These are phyloP conservation scores for Balanococcus diminutus DNA, from an alignment of 2,888 invertebrate species.

Conservation along the genomic window DNA sequence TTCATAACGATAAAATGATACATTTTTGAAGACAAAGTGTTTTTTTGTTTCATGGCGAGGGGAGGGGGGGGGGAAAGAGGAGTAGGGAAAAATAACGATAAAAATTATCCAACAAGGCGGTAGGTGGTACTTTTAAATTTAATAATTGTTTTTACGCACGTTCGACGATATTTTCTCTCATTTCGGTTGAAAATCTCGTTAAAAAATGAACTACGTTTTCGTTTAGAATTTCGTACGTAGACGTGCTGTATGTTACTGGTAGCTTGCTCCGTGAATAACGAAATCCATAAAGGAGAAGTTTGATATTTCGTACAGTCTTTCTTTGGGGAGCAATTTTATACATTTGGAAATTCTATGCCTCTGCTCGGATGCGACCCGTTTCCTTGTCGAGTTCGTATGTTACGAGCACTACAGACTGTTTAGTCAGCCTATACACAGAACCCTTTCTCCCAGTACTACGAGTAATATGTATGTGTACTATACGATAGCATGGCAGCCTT, in stretches of 20 bases:
- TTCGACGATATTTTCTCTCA: slow-evolving; percentile 11
- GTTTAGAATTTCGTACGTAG: background rate
- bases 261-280: background rate
- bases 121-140: background rate
- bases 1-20: background rate
- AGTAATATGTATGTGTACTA: too few relatives aligned
- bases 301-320: background rate
- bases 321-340: slow-evolving; percentile 6
- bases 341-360: background rate
- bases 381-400: too few relatives aligned
- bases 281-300: background rate
- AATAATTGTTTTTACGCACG: slow-evolving; percentile 15
- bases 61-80: background rate
- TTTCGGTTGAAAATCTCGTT: slow-evolving; percentile 15
- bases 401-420: too few relatives aligned
- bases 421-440: too few relatives aligned
- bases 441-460: too few relatives aligned
- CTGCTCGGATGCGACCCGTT: background rate
- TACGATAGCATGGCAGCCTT: background rate
- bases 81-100: background rate
- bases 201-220: background rate
- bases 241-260: too few relatives aligned
- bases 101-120: slow-evolving; percentile 32
- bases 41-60: background rate
- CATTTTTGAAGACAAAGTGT: background rate